Conservation (phyloP, 2,888 invertebrate genomes). For the Coleophora deauratella region DNA sequence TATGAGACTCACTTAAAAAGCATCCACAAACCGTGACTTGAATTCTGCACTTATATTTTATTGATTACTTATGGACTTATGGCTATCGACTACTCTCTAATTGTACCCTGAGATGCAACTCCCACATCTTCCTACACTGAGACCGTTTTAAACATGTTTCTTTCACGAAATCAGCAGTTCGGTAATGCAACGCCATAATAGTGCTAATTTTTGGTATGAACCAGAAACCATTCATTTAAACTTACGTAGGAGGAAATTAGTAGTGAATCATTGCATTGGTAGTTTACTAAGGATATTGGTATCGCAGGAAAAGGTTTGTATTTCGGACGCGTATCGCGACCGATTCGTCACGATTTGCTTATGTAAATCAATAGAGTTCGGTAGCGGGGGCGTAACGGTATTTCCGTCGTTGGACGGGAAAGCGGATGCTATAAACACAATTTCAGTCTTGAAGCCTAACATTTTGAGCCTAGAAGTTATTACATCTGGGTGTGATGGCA, state of each 20-base stretch:
- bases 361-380: constrained; percentile 70
- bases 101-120: not conserved
- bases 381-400: constrained; percentile 66
- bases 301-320: constrained; percentile 10
- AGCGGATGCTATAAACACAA: constrained; percentile 71
- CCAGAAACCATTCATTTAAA: constrained; percentile 27
- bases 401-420: constrained; percentile 69
- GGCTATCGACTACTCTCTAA: not conserved
- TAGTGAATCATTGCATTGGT: constrained; percentile 27
- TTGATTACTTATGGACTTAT: too few species aligned
- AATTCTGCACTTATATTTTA: too few species aligned
- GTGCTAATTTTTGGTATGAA: constrained; percentile 21
- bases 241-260: constrained; percentile 27
- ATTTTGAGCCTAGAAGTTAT: too few species aligned
- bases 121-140: not conserved
- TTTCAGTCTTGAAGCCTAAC: constrained; percentile 48
- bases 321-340: constrained; percentile 59
- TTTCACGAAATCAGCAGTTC: not conserved
- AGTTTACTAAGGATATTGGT: constrained; percentile 10
- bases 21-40: too few species aligned
- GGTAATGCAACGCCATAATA: constrained; percentile 2
- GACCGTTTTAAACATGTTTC: not conserved
- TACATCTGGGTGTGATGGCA: too few species aligned
- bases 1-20: too few species aligned
- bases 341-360: constrained; percentile 71